Conservation (phyloP, 2,113 vertebrate species). For the Herpailurus yagouaroundi region DNA sequence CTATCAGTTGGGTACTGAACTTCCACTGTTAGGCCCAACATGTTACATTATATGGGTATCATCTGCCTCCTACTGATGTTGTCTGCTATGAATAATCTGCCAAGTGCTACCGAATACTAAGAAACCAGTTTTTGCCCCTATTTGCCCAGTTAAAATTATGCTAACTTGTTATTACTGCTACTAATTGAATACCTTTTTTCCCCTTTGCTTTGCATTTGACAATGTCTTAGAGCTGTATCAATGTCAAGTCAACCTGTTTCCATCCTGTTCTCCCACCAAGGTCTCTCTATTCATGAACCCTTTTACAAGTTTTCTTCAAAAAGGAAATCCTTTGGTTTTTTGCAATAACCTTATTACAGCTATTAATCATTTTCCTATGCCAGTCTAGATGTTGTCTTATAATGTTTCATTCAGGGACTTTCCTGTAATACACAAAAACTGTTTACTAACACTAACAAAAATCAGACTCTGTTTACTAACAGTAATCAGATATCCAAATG, state of each 20-base stretch:
- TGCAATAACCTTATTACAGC: not conserved
- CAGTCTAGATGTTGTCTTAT: not conserved
- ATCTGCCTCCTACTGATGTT: not conserved
- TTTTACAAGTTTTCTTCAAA: slow-evolving; percentile 35
- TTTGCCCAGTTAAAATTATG: not conserved
- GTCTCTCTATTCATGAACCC: not conserved
- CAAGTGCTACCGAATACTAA: not conserved
- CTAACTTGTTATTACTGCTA: not conserved
- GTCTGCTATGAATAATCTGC: not conserved
- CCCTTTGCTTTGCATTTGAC: slow-evolving; percentile 9
- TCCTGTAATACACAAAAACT: not conserved
- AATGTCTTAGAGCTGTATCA: not conserved
- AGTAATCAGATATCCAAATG: slow-evolving; percentile 17
- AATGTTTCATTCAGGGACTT: not conserved
- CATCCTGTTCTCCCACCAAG: not conserved
- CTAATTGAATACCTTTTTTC: not conserved
- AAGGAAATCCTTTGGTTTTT: not conserved
- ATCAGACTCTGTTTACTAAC: not conserved
- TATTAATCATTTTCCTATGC: slow-evolving; percentile 18
- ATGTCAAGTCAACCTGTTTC: not conserved
- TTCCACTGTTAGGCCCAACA: not conserved
- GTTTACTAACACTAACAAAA: slow-evolving; percentile 20
- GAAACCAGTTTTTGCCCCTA: not conserved
- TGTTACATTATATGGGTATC: not conserved
- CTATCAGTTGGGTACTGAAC: not conserved